Evolutionary conservation across 2,113 vertebrate genomes (phyloP).

Genomic region (Neogobius melanostomus): DNA sequence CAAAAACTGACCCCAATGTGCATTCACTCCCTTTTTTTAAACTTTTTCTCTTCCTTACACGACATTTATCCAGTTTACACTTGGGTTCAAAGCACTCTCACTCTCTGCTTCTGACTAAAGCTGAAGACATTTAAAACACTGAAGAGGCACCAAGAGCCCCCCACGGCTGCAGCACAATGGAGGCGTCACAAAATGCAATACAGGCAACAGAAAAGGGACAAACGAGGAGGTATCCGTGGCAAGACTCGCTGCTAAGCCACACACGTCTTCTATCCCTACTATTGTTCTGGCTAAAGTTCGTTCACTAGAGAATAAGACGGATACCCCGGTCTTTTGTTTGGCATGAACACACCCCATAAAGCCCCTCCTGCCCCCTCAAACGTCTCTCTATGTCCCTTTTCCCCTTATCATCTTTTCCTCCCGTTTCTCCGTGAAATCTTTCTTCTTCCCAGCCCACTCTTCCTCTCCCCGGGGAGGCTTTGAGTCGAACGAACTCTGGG

Average conservation of each 20-base stretch:
- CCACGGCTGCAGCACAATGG: too few relatives aligned
- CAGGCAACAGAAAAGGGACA: too few relatives aligned
- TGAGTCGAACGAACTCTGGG: constrained; percentile 58
- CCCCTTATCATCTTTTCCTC: constrained; percentile 33
- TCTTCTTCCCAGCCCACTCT: constrained; percentile 18
- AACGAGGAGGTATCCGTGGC: too few relatives aligned
- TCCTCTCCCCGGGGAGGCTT: constrained; percentile 60
- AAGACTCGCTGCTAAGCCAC: too few relatives aligned
- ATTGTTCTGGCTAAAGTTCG: too few relatives aligned
- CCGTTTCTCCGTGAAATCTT: constrained; percentile 36
- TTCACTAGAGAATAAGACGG: too few relatives aligned
- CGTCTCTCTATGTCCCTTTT: not conserved
- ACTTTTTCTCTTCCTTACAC: not conserved
- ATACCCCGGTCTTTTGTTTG: constrained; percentile 14
- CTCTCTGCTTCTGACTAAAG: constrained; percentile 23
- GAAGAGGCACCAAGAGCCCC: too few relatives aligned
- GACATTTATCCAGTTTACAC: constrained; percentile 16
- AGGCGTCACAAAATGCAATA: too few relatives aligned
- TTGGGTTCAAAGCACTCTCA: constrained; percentile 27
- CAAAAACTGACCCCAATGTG: too few relatives aligned
- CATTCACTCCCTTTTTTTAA: constrained; percentile 1
- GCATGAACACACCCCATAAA: not conserved
- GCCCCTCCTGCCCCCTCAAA: not conserved
- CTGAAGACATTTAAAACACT: too few relatives aligned
- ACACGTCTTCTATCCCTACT: too few relatives aligned